phyloP scores from a whole-genome alignment of 2,888 invertebrate species.

The Drosophila ezoana region DNA sequence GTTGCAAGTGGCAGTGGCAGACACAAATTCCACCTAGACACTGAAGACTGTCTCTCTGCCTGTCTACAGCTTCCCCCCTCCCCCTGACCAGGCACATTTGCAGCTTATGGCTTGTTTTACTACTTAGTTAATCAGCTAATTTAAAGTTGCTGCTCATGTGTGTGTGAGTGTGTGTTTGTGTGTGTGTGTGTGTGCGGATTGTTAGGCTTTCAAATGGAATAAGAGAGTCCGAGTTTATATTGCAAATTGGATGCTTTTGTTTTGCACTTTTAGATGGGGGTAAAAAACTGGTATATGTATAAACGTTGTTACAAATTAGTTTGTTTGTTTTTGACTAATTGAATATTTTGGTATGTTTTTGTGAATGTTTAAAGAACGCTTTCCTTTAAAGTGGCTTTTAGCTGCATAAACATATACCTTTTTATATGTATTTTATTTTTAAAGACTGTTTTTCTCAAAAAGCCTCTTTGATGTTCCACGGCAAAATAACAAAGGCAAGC shows the following conservation, averaged over 20 bases:
- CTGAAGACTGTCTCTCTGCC: slow-evolving; percentile 49
- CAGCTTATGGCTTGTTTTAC: slow-evolving; percentile 72
- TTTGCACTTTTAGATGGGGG: slow-evolving; percentile 12
- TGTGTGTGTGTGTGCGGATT: slow-evolving; percentile 17
- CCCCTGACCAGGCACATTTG: slow-evolving; percentile 15
- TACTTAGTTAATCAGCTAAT: slow-evolving; percentile 78
- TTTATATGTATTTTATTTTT: too few relatives aligned
- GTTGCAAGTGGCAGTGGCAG: slow-evolving; percentile 38
- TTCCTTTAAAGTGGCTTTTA: not conserved
- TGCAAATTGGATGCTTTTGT: slow-evolving; percentile 41
- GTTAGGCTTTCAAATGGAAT: slow-evolving; percentile 18
- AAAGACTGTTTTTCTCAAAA: not conserved
- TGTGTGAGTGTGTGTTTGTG: slow-evolving; percentile 4
- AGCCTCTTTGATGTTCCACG: not conserved
- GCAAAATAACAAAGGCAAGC: too few relatives aligned
- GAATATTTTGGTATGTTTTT: slow-evolving; percentile 10
- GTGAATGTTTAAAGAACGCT: not conserved
- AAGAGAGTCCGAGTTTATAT: slow-evolving; percentile 16
- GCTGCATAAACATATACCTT: not conserved
- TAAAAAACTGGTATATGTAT: slow-evolving; percentile 1
- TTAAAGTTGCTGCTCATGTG: slow-evolving; percentile 61
- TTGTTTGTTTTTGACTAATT: slow-evolving; percentile 29
- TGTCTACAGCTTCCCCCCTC: slow-evolving; percentile 11
- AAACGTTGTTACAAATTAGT: slow-evolving; percentile 22
- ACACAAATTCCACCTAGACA: slow-evolving; percentile 68